Base-by-base conservation (phyloP, 2,113 vertebrate genomes). In the Mohoua ochrocephala region DNA sequence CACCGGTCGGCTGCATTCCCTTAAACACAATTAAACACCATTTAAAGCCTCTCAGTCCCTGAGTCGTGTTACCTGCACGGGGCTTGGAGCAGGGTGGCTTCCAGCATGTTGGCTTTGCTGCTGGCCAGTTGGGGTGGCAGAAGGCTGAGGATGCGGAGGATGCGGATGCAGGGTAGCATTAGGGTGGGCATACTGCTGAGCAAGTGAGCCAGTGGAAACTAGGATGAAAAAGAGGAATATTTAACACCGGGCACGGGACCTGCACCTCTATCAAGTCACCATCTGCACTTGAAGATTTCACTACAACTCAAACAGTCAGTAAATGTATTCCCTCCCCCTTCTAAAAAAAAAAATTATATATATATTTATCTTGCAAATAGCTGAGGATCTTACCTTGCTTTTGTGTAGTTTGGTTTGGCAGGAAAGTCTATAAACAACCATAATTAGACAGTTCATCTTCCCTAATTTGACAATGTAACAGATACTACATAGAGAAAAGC, bases 61-160 rank as follows among this genome's bases (percentile, higher is more conserved):
- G 28, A 44, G 47, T 0, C 20, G 16, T 4, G 92, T 98, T 97
- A 99, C 98, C 98, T 99, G 99, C 77, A 99, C 99, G 17, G 99
- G 99, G 95, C 99, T 99, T 95, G 99, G 99, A 87, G 99, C 99
- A n/a, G 99, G 98, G 95, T 99, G 99, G 97, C 96, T 99, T 71
- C 99, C 99, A 33, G 98, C 98, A 45, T 99, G 99, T 63, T 99
- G 99, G 37, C 97, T 98, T 70, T 99, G 99, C 87, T 97, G 99
- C 97, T 99, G 99, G 95, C 99, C 99, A 23, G 99, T 99, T 44
- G 99, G 99, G 3, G 99, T 99, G 70, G 99, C 99, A 88, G 99
- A 99, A 91, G 99, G 99, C 98, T 99, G 99, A 75, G 99, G 99
- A 97, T 99, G 99, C 19, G 99, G 99, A 41, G 98, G 98, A 95